phyloP scores from a whole-genome alignment of 2,113 vertebrate species.

The Piprites chloris region DNA sequence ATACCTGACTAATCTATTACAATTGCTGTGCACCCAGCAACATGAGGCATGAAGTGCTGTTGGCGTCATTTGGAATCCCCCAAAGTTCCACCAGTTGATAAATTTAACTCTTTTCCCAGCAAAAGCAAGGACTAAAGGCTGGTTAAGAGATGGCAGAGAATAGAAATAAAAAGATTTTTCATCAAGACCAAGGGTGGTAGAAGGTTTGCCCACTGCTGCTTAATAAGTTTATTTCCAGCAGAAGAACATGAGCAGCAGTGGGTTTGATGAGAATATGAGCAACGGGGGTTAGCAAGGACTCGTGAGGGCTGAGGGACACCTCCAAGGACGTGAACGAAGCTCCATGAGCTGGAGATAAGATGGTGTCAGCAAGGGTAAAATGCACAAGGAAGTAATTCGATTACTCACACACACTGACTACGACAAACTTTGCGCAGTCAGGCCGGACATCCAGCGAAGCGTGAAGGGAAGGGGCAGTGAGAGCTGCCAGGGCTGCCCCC shows the following conservation, averaged over 20 bases:
- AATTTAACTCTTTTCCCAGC: background rate
- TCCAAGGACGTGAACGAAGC: background rate
- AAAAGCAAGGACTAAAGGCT: background rate
- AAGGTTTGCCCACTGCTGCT: background rate
- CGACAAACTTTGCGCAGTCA: background rate
- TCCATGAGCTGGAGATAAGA: constrained; percentile 32
- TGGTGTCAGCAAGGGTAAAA: constrained; percentile 19
- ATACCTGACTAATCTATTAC: background rate
- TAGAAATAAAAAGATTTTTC: background rate
- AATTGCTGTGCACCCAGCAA: background rate
- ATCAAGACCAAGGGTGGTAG: background rate
- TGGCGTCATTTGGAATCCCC: background rate
- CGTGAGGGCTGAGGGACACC: background rate
- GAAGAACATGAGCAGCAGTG: background rate
- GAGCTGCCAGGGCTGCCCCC: constrained; percentile 6
- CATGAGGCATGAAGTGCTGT: fast-evolving
- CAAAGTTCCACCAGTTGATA: background rate
- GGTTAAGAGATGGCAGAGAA: background rate
- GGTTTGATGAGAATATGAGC: background rate
- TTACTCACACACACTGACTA: constrained; percentile 48
- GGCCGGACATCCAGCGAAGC: background rate
- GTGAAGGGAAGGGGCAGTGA: constrained; percentile 17
- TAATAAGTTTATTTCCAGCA: background rate
- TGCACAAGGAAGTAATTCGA: constrained; percentile 35
- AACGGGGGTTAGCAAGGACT: background rate